phyloP scores from a whole-genome alignment of 2,888 invertebrate species.

The Hypomecis atomaria region DNA sequence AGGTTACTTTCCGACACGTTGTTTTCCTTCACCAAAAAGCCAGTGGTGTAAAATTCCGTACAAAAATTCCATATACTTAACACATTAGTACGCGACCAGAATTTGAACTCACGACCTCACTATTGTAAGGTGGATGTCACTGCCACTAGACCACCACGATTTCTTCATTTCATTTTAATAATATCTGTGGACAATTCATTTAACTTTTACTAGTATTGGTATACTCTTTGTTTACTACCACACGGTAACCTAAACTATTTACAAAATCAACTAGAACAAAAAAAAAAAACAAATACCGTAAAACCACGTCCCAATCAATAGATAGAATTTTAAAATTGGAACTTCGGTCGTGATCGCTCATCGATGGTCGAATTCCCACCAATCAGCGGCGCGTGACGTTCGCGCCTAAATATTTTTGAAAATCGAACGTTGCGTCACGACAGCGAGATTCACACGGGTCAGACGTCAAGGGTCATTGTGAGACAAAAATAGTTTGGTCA shows the following conservation, averaged over 20 bases:
- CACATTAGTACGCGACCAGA: no score
- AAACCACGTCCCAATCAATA: conserved; percentile 36
- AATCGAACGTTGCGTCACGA: conserved; percentile 68
- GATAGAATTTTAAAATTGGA: conserved; percentile 45
- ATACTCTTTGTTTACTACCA: no score
- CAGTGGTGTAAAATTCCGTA: no score
- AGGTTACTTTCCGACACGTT: no score
- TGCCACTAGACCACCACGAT: no score
- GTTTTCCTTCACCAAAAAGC: no score
- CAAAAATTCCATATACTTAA: no score
- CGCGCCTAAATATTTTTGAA: conserved; percentile 56
- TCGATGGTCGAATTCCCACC: conserved; percentile 57
- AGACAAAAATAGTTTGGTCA: conserved; percentile 23
- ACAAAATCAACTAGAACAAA: not conserved
- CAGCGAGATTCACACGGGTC: conserved; percentile 78
- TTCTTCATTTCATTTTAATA: no score
- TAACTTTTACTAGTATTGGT: no score
- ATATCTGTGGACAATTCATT: no score
- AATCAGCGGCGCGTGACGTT: conserved; percentile 65
- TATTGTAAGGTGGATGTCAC: no score
- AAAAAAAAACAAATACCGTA: conserved; percentile 20
- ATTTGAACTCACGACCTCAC: no score
- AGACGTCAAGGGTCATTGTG: conserved; percentile 53
- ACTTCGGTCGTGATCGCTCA: conserved; percentile 41
- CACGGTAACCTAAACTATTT: not conserved